Evolutionary conservation across 2,113 vertebrate genomes (phyloP).

Genomic region (Oreocharis arfaki): DNA sequence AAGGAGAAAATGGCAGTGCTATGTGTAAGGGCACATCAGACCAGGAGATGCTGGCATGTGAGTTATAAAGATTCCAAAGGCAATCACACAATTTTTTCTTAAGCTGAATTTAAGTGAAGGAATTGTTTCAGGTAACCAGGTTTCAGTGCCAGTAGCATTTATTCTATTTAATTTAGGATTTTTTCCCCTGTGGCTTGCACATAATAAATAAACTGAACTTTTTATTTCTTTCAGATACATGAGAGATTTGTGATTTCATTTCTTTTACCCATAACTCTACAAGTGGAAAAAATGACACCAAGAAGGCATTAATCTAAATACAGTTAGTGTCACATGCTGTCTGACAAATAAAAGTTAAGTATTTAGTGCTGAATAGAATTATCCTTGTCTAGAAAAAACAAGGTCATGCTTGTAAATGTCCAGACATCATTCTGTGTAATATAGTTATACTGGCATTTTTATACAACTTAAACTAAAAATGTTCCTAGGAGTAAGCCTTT

Average conservation of each 20-base stretch:
- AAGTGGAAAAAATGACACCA: not conserved
- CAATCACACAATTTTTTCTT: not conserved
- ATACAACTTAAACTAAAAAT: conserved; percentile 7
- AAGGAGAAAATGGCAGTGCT: not conserved
- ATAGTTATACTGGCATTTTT: conserved; percentile 27
- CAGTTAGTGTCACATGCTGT: conserved; percentile 2
- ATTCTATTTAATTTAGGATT: not conserved
- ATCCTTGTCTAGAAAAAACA: conserved; percentile 26
- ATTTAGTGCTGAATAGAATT: conserved; percentile 12
- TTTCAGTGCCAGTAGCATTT: not conserved
- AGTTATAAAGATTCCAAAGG: not conserved
- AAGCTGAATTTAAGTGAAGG: not conserved
- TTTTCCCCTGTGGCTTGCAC: not conserved
- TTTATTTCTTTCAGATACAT: not conserved
- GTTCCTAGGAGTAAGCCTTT: conserved; percentile 4
- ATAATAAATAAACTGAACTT: not conserved
- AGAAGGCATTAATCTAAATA: conserved; percentile 15
- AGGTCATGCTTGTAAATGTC: conserved; percentile 30
- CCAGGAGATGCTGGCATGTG: not conserved
- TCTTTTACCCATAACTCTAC: not conserved
- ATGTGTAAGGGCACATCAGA: not conserved
- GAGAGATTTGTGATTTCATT: not conserved
- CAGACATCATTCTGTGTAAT: not conserved
- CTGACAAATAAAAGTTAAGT: conserved; percentile 28
- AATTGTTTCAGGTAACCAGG: not conserved